Conservation (phyloP, 2,888 invertebrate species). For the Charanyca ferruginea region DNA sequence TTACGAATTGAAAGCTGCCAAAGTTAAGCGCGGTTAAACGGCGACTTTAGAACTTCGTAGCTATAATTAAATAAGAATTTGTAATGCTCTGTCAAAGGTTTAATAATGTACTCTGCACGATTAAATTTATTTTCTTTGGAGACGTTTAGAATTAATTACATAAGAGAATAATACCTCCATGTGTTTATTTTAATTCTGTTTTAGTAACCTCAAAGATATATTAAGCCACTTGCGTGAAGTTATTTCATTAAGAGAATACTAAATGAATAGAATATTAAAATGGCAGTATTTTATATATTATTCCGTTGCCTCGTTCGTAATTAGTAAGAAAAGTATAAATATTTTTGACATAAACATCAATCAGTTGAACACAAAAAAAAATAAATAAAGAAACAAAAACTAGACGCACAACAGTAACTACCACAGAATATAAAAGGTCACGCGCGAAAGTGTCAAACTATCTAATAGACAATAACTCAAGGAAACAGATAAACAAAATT, state of each 20-base stretch:
- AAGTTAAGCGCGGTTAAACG: constrained; percentile 53
- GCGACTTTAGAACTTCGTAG: constrained; percentile 51
- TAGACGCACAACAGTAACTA: constrained; percentile 38
- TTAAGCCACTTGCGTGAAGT: not conserved
- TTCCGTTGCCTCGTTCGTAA: not conserved
- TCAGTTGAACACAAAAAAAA: not conserved
- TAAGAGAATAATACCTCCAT: not conserved
- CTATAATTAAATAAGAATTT: constrained; percentile 56
- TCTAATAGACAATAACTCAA: constrained; percentile 61
- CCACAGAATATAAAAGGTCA: constrained; percentile 55
- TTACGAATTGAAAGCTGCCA: constrained; percentile 55
- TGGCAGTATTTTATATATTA: no score
- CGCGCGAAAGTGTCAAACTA: constrained; percentile 65
- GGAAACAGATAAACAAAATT: constrained; percentile 55
- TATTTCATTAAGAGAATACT: not conserved
- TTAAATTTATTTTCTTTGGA: constrained; percentile 23
- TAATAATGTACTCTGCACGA: constrained; percentile 29
- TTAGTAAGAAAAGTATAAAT: not conserved
- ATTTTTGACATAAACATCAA: not conserved
- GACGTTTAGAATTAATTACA: constrained; percentile 1
- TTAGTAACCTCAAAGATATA: not conserved
- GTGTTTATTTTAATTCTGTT: not conserved
- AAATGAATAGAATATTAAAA: not conserved
- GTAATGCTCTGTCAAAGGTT: constrained; percentile 35
- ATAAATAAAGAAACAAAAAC: constrained; percentile 32